Conservation (phyloP, 2,888 invertebrate genomes). For the Sinohyriopsis cumingii region DNA sequence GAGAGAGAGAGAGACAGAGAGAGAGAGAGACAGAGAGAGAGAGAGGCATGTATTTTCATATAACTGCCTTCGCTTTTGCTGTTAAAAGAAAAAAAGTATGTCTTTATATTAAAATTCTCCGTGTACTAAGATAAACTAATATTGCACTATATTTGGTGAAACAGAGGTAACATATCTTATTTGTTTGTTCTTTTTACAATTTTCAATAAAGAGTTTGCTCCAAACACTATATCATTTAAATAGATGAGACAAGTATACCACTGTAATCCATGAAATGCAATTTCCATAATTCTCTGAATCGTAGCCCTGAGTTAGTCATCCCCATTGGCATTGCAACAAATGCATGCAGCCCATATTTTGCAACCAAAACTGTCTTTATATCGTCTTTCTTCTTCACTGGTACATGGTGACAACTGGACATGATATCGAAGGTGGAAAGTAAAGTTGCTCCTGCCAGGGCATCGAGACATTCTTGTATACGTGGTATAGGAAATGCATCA, state of each 20-base stretch:
- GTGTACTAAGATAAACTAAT: too few relatives aligned
- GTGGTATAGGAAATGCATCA: conserved; percentile 25
- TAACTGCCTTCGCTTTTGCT: too few relatives aligned
- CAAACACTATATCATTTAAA: conserved; percentile 13
- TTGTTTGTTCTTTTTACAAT: too few relatives aligned
- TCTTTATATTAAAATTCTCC: too few relatives aligned
- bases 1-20: too few relatives aligned
- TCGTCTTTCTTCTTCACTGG: conserved; percentile 25
- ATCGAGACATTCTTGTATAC: conserved; percentile 20
- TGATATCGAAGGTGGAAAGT: conserved; percentile 23
- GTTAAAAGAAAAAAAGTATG: too few relatives aligned
- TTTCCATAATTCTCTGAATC: conserved; percentile 16
- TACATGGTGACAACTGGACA: conserved; percentile 25
- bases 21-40: too few relatives aligned
- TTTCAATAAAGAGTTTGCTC: background rate
- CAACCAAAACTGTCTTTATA: conserved; percentile 31
- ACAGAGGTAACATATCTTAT: too few relatives aligned
- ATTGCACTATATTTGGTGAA: too few relatives aligned
- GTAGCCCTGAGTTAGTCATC: conserved; percentile 10
- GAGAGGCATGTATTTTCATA: too few relatives aligned
- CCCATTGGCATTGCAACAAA: conserved; percentile 11
- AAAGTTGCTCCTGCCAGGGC: conserved; percentile 16
- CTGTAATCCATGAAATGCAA: conserved; percentile 12
- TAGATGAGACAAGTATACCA: conserved; percentile 21
- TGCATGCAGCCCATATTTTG: conserved; percentile 22